A percentile compares a stretch with the other conserved stretches of the same genome.
Evolutionary conservation across 2,113 vertebrate species (phyloP).

Genomic region (Ia io): DNA sequence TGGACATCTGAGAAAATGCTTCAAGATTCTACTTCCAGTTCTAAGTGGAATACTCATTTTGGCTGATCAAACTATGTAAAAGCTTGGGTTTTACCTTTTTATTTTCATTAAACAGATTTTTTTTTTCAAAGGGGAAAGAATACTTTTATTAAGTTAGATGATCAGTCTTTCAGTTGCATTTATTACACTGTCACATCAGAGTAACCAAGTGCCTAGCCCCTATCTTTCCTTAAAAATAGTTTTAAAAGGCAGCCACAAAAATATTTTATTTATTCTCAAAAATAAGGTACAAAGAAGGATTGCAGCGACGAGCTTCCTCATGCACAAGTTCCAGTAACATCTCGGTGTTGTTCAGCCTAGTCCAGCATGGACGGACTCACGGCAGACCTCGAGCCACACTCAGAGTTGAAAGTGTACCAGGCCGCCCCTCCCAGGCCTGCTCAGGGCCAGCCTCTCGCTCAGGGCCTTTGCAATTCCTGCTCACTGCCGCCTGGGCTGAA

Average conservation of each 20-base stretch:
- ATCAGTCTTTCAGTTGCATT: slow-evolving; percentile 48
- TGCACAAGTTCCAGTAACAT: neutral
- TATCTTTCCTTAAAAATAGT: neutral
- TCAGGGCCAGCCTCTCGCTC: neutral
- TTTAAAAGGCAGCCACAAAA: slow-evolving; percentile 26
- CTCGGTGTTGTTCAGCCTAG: neutral
- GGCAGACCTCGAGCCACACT: neutral
- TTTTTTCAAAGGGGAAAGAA: neutral
- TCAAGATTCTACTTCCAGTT: slow-evolving; percentile 25
- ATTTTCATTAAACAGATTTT: slow-evolving; percentile 31
- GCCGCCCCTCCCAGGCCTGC: neutral
- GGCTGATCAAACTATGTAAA: slow-evolving; percentile 47
- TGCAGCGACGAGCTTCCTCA: neutral
- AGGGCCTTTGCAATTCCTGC: neutral
- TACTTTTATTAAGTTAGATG: neutral
- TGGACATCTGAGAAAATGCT: slow-evolving; percentile 41
- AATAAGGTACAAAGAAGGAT: slow-evolving; percentile 27
- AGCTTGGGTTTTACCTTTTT: slow-evolving; percentile 18
- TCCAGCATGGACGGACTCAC: neutral
- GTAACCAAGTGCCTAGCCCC: slow-evolving; percentile 31
- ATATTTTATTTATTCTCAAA: neutral
- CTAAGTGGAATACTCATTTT: slow-evolving; percentile 51
- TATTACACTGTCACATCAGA: slow-evolving; percentile 49
- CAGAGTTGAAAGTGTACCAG: neutral
- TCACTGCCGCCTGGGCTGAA: neutral